Evolutionary conservation across 2,113 vertebrate genomes (phyloP).

Genomic region (Nesoenas mayeri): DNA sequence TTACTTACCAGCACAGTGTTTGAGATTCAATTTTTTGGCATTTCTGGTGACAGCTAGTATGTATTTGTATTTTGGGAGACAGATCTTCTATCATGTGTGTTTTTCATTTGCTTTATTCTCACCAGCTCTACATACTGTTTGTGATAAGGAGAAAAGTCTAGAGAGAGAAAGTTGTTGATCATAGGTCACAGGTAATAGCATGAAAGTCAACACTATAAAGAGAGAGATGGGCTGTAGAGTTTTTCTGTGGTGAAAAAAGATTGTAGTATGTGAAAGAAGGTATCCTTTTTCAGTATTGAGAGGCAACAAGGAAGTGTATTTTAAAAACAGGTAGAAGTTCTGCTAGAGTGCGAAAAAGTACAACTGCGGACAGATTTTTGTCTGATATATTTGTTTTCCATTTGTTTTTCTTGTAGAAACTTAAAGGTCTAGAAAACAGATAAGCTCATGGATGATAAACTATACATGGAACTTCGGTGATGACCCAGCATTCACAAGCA

Average conservation of each 20-base stretch:
- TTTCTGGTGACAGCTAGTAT: neutral
- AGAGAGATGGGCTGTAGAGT: neutral
- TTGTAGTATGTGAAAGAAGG: neutral
- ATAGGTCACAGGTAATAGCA: neutral
- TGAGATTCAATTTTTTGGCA: neutral
- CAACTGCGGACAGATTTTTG: neutral
- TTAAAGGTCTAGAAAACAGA: neutral
- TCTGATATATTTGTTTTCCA: neutral
- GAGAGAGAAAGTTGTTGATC: neutral
- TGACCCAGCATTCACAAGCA: neutral
- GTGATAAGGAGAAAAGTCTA: neutral
- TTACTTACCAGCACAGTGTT: neutral
- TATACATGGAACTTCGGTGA: neutral
- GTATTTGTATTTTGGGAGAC: neutral
- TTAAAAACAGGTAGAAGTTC: neutral
- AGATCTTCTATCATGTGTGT: neutral
- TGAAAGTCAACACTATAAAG: neutral
- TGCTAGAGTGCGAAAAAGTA: accelerated
- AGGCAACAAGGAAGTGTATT: neutral
- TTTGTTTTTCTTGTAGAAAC: neutral
- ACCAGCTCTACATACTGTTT: neutral
- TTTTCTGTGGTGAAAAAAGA: neutral
- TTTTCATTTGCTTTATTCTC: neutral
- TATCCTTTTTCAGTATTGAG: neutral
- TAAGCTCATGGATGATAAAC: neutral